These are phyloP conservation scores for Lochmaea crataegi DNA, from an alignment of 2,888 invertebrate genomes.

Conservation along the genomic window DNA sequence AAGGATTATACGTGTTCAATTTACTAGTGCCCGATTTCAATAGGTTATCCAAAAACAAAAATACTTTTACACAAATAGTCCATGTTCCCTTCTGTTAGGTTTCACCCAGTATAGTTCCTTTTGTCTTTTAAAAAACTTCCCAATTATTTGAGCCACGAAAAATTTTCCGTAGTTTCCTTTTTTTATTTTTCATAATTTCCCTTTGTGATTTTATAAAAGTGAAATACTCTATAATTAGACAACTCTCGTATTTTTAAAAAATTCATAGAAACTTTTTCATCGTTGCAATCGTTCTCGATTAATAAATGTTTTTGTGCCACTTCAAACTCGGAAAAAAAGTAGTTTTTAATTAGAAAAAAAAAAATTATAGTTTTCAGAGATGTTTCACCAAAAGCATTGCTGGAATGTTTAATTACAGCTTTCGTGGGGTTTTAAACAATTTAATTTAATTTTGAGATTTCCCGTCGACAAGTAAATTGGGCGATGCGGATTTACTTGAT, in stretches of 20 bases:
- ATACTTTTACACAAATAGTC: too few species aligned
- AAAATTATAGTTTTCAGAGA: not conserved
- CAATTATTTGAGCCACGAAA: too few species aligned
- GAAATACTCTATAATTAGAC: not conserved
- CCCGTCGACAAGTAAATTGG: not conserved
- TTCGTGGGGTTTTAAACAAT: not conserved
- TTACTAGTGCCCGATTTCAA: too few species aligned
- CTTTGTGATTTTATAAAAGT: too few species aligned
- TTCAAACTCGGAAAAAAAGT: not conserved
- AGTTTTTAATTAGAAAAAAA: not conserved
- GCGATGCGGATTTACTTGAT: not conserved
- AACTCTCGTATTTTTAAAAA: not conserved
- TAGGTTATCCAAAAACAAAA: too few species aligned
- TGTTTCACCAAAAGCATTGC: not conserved
- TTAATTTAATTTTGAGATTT: not conserved
- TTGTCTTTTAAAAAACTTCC: too few species aligned
- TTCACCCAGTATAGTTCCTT: too few species aligned
- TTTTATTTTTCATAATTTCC: not conserved
- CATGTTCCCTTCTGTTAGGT: too few species aligned
- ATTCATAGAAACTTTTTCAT: not conserved
- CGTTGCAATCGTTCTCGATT: not conserved
- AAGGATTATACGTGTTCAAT: too few species aligned
- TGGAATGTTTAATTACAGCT: not conserved
- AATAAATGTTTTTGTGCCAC: not conserved
- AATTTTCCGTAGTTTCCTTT: too few species aligned